Conservation (phyloP, 1,140 invertebrate genomes). For the Bradysia coprophila region DNA sequence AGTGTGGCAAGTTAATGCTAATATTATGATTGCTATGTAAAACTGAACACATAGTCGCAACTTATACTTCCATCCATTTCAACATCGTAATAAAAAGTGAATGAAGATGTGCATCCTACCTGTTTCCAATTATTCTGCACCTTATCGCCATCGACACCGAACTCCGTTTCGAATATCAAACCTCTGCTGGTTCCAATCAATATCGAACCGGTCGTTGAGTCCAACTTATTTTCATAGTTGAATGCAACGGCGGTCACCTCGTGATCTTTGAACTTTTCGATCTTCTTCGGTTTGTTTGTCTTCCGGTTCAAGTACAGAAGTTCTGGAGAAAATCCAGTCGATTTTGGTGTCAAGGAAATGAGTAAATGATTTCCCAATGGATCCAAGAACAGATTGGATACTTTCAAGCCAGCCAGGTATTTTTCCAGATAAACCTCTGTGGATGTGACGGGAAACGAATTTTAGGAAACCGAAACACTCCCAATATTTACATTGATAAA, state of each 20-base stretch:
- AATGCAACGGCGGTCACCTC: constrained; percentile 83
- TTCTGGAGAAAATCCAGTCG: constrained; percentile 43
- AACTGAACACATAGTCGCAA: too few relatives aligned
- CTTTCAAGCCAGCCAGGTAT: constrained; percentile 36
- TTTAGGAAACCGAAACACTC: too few relatives aligned
- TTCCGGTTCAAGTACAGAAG: constrained; percentile 56
- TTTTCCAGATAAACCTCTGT: constrained; percentile 40
- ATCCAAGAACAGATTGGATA: constrained; percentile 63
- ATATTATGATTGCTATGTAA: neutral
- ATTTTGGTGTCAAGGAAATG: constrained; percentile 45
- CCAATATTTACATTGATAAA: too few relatives aligned
- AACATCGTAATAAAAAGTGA: neutral
- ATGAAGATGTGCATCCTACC: constrained; percentile 29
- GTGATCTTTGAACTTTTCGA: constrained; percentile 50
- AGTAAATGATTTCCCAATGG: constrained; percentile 71
- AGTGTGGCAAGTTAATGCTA: neutral
- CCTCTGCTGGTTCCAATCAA: constrained; percentile 80
- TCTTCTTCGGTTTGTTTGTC: constrained; percentile 41
- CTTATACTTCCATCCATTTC: too few relatives aligned
- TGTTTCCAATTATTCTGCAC: constrained; percentile 76
- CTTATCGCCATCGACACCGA: constrained; percentile 59
- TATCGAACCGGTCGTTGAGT: constrained; percentile 55
- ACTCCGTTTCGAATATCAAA: constrained; percentile 78
- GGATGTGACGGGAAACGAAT: constrained; percentile 5
- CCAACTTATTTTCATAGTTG: constrained; percentile 58